These are phyloP conservation scores for Drosophila infuscata DNA, from an alignment of 2,888 invertebrate species.

Conservation along the genomic window DNA sequence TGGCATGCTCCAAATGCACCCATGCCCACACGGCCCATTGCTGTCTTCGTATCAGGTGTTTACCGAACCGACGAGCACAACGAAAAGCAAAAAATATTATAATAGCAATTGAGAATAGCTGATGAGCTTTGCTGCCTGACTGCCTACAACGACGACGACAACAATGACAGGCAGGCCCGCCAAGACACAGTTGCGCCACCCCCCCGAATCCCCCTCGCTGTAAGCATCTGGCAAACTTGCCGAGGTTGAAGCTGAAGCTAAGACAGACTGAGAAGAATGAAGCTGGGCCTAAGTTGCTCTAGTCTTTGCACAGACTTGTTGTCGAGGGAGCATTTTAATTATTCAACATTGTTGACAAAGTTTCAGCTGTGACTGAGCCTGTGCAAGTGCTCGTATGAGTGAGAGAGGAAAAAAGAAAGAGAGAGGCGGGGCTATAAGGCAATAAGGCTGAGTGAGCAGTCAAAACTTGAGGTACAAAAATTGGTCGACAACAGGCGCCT, in stretches of 20 bases:
- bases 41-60: slow-evolving; percentile 74
- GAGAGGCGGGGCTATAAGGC: slow-evolving; percentile 24
- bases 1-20: slow-evolving; percentile 6
- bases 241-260: slow-evolving; percentile 7
- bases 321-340: slow-evolving; percentile 83
- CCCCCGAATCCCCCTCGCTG: slow-evolving; percentile 22
- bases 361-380: slow-evolving; percentile 67
- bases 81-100: slow-evolving; percentile 72
- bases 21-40: background rate
- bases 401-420: background rate
- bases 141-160: slow-evolving; percentile 25
- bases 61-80: slow-evolving; percentile 53
- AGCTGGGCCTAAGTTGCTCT: slow-evolving; percentile 38
- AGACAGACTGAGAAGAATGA: slow-evolving; percentile 10
- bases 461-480: slow-evolving; percentile 67
- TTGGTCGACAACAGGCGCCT: slow-evolving; percentile 44
- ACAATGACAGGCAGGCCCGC: slow-evolving; percentile 27
- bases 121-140: slow-evolving; percentile 68
- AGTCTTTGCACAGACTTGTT: slow-evolving; percentile 68
- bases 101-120: slow-evolving; percentile 81
- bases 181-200: slow-evolving; percentile 26
- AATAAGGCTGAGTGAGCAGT: slow-evolving; percentile 78
- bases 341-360: slow-evolving; percentile 83
- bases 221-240: slow-evolving; percentile 26
- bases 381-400: slow-evolving; percentile 2